phyloP scores from a whole-genome alignment of 1,140 invertebrate species.

The Megalonaias nervosa region DNA sequence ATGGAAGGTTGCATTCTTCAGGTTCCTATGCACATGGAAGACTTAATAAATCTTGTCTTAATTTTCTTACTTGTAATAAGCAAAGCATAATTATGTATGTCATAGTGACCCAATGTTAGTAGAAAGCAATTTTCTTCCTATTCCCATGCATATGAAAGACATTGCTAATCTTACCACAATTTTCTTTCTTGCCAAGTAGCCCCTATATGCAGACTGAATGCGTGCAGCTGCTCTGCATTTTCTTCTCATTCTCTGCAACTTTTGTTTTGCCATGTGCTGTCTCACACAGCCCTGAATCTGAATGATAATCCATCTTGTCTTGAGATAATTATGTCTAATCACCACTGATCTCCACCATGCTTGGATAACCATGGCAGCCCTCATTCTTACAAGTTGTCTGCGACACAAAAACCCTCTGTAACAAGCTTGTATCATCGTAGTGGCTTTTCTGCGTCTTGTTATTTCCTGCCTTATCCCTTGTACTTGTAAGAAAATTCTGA shows the following conservation, averaged over 20 bases:
- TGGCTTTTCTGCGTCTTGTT: slow-evolving; percentile 24
- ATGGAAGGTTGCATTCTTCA: no score
- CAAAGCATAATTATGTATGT: no score
- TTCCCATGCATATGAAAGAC: no score
- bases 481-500: slow-evolving; percentile 22
- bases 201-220: slow-evolving; percentile 30
- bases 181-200: slow-evolving; percentile 19
- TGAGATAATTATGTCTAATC: slow-evolving; percentile 10
- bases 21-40: no score
- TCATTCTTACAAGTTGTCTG: neutral
- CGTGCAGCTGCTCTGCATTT: slow-evolving; percentile 17
- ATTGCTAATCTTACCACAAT: neutral
- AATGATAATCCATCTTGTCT: slow-evolving; percentile 22
- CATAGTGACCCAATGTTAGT: no score
- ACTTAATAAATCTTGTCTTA: no score
- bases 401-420: slow-evolving; percentile 23
- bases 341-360: slow-evolving; percentile 27
- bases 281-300: slow-evolving; percentile 47
- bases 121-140: no score
- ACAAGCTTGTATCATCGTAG: slow-evolving; percentile 27
- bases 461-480: slow-evolving; percentile 13
- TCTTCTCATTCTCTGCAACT: slow-evolving; percentile 5
- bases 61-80: no score
- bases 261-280: slow-evolving; percentile 12
- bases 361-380: slow-evolving; percentile 41